Conservation (phyloP, 2,888 invertebrate species). For the Empis livida region DNA sequence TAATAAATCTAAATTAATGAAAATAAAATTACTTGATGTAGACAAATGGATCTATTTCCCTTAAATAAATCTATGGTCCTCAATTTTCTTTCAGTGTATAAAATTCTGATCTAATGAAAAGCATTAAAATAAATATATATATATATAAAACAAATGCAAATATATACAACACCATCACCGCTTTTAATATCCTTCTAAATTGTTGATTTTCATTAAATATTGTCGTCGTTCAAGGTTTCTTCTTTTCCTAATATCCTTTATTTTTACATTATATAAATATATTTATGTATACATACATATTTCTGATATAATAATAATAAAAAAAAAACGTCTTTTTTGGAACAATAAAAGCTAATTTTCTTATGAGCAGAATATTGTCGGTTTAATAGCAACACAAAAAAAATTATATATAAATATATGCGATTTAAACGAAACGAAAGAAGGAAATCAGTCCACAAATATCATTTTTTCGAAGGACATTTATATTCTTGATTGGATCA, state of each 20-base stretch:
- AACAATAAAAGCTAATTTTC: constrained; percentile 10
- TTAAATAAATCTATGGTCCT: no score
- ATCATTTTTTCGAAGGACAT: neutral
- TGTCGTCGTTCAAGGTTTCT: constrained; percentile 2
- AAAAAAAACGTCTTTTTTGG: neutral
- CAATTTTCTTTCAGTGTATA: no score
- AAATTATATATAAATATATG: neutral
- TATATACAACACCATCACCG: constrained; percentile 3
- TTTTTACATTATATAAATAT: no score
- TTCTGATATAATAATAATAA: neutral
- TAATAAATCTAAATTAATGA: no score
- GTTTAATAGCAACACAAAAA: neutral
- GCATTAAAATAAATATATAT: no score
- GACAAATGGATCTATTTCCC: no score
- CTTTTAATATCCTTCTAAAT: constrained; percentile 11
- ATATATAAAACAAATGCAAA: no score
- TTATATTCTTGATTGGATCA: neutral
- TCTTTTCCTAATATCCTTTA: neutral
- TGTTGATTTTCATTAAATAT: constrained; percentile 15
- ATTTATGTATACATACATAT: neutral
- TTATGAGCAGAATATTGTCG: constrained; percentile 1
- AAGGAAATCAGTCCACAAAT: neutral
- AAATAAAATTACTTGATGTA: no score
- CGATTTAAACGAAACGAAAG: no score
- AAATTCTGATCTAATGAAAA: no score